These are phyloP conservation scores for Tiphia femorata DNA, from an alignment of 2,888 invertebrate species.

Conservation along the genomic window DNA sequence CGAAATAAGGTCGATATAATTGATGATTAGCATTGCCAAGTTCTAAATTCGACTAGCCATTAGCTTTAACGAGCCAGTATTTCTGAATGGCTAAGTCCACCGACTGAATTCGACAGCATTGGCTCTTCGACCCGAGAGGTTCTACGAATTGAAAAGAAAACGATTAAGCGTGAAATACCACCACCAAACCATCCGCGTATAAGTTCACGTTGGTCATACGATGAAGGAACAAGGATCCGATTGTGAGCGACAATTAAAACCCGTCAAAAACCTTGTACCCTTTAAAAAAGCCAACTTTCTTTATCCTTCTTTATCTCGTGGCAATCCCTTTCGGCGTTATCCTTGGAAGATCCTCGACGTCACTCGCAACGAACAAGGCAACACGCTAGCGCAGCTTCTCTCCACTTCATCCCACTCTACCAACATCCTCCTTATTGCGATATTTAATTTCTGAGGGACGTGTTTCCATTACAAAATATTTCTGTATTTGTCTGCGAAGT, in stretches of 20 bases:
- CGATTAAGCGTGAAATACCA: too few species aligned
- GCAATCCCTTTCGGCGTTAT: conserved; percentile 22
- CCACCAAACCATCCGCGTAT: too few species aligned
- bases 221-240: too few species aligned
- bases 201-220: too few species aligned
- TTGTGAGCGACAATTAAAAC: too few species aligned
- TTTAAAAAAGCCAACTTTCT: too few species aligned
- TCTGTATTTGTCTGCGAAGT: conserved; percentile 65
- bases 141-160: too few species aligned
- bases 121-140: neutral
- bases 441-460: conserved; percentile 63
- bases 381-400: conserved; percentile 17
- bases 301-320: too few species aligned
- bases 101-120: conserved; percentile 18
- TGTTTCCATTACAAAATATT: conserved; percentile 65
- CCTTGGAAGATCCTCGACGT: conserved; percentile 16
- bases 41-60: conserved; percentile 38
- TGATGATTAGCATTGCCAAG: conserved; percentile 43
- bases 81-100: conserved; percentile 32
- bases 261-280: too few species aligned
- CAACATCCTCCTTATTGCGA: conserved; percentile 50
- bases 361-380: conserved; percentile 7
- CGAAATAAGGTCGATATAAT: conserved; percentile 43
- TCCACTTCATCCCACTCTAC: neutral
- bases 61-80: conserved; percentile 37